phyloP scores from a whole-genome alignment of 2,797 vertebrate genomes.

The Knipowitschia caucasica region DNA sequence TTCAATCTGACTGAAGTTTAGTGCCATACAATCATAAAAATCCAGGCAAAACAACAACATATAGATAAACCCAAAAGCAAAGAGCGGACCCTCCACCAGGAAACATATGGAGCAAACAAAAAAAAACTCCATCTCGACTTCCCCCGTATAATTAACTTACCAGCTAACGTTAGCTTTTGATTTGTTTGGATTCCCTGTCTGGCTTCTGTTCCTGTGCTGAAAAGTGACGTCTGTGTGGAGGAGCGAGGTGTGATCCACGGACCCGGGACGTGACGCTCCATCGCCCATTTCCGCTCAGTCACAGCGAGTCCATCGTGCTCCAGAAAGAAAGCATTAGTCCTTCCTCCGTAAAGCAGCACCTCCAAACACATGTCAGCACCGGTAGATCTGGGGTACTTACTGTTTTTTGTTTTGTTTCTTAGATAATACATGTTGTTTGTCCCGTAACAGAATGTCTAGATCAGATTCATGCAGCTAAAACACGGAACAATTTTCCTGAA shows the following conservation, averaged over 20 bases:
- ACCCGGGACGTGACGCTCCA: slow-evolving; percentile 43
- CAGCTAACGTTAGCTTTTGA: neutral
- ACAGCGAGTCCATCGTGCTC: slow-evolving; percentile 37
- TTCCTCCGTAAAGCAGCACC: slow-evolving; percentile 14
- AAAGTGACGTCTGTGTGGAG: neutral
- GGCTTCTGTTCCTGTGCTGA: slow-evolving; percentile 5
- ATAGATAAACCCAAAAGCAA: too few species aligned
- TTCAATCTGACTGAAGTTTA: too few species aligned
- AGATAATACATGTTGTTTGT: too few species aligned
- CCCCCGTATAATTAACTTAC: slow-evolving; percentile 3
- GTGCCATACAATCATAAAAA: too few species aligned
- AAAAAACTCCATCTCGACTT: neutral
- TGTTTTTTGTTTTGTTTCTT: too few species aligned
- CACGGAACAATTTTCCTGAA: too few species aligned
- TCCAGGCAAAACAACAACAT: too few species aligned
- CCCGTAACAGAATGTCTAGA: too few species aligned
- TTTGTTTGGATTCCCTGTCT: slow-evolving; percentile 3
- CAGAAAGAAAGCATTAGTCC: slow-evolving; percentile 55
- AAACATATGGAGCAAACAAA: too few species aligned
- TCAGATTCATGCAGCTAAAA: too few species aligned
- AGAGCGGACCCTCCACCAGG: too few species aligned
- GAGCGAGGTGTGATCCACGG: slow-evolving; percentile 10
- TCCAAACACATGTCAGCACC: slow-evolving; percentile 11
- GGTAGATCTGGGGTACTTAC: too few species aligned
- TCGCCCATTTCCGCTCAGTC: slow-evolving; percentile 52